Conservation (phyloP, 2,888 invertebrate species). For the Epirrhoe tristata region DNA sequence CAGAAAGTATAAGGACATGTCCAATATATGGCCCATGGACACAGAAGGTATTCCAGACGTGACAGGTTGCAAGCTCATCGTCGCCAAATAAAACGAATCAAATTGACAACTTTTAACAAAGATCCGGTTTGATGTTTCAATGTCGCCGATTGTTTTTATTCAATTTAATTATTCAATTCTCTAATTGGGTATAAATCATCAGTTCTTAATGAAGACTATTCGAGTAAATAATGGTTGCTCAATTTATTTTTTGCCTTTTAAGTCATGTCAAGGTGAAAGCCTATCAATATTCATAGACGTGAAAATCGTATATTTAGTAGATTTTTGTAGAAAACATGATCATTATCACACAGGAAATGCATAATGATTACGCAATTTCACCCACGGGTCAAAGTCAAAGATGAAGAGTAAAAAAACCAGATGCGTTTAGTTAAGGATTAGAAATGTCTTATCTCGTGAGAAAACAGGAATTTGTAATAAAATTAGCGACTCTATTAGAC, state of each 20-base stretch:
- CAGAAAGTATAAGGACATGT: background rate
- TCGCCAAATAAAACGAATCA: no score
- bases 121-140: constrained; percentile 79
- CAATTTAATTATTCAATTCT: constrained; percentile 26
- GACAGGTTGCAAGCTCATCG: no score
- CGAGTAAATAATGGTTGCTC: constrained; percentile 24
- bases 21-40: no score
- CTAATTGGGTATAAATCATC: constrained; percentile 31
- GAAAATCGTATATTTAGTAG: constrained; percentile 23
- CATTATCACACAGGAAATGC: constrained; percentile 2
- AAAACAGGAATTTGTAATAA: background rate
- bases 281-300: constrained; percentile 28
- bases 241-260: constrained; percentile 31
- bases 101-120: constrained; percentile 24
- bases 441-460: background rate
- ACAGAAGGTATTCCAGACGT: no score
- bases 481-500: no score
- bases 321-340: constrained; percentile 5
- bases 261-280: constrained; percentile 43
- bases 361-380: constrained; percentile 7
- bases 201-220: background rate
- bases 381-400: constrained; percentile 16
- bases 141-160: constrained; percentile 58
- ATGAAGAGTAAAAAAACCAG: background rate
- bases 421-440: background rate